Percentiles rank a stretch among this genome's conserved stretches.
Evolutionary conservation across 1,140 invertebrate species (phyloP).

Genomic region (Neodiprion pinetum): DNA sequence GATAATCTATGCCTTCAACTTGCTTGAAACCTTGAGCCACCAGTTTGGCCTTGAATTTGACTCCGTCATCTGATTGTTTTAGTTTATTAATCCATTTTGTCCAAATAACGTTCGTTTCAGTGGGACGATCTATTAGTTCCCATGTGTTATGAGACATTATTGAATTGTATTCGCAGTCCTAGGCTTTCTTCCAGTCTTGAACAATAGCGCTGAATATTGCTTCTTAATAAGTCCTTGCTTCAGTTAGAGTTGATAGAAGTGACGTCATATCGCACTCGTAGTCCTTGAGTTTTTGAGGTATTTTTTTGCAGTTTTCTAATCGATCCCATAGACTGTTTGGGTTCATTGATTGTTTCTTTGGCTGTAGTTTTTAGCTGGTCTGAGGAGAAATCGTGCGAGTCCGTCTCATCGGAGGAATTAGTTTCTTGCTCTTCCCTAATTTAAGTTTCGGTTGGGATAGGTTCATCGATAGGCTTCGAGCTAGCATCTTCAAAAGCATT

Average conservation of each 20-base stretch:
- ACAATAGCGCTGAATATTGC: constrained; percentile 34
- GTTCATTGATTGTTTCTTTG: neutral
- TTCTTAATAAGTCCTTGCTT: constrained; percentile 10
- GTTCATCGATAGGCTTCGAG: neutral
- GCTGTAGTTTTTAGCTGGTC: neutral
- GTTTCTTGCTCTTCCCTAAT: neutral
- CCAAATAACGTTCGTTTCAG: constrained; percentile 38
- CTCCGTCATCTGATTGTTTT: constrained; percentile 23
- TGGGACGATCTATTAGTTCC: constrained; percentile 43
- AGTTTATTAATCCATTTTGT: constrained; percentile 46
- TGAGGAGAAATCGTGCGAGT: neutral
- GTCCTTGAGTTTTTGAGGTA: neutral
- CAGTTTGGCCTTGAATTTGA: constrained; percentile 30
- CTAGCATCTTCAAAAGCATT: neutral
- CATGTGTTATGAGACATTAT: constrained; percentile 45
- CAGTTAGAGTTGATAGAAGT: neutral
- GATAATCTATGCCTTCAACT: constrained; percentile 30
- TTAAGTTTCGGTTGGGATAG: neutral
- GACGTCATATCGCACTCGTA: neutral
- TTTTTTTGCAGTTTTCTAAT: neutral
- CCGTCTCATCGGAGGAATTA: neutral
- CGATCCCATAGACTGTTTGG: neutral
- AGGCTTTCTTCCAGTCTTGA: constrained; percentile 41
- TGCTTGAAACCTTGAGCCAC: constrained; percentile 23
- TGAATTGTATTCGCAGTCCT: constrained; percentile 38